Percentiles rank a stretch among this genome's conserved stretches.
phyloP scores from a whole-genome alignment of 2,888 invertebrate species.

The Apoderus coryli region DNA sequence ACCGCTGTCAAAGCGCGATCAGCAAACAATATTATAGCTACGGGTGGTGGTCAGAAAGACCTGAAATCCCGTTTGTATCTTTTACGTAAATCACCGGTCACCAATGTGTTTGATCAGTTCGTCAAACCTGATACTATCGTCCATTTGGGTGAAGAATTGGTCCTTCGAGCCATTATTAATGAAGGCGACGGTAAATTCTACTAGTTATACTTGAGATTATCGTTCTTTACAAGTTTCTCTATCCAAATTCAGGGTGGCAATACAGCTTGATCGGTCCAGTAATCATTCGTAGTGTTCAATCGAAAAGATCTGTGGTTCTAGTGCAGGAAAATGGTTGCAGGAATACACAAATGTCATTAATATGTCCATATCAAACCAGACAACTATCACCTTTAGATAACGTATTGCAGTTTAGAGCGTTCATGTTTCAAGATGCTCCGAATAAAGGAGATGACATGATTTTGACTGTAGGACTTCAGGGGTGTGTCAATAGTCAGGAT shows the following conservation, averaged over 20 bases:
- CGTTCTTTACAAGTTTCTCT: no score
- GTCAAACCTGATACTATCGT: slow-evolving; percentile 38
- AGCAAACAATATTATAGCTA: slow-evolving; percentile 31
- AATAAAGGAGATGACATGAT: slow-evolving; percentile 43
- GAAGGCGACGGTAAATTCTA: slow-evolving; percentile 37
- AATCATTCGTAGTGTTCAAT: slow-evolving; percentile 26
- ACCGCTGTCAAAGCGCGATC: slow-evolving; percentile 25
- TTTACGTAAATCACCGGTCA: slow-evolving; percentile 32
- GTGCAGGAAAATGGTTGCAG: slow-evolving; percentile 36
- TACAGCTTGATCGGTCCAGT: slow-evolving; percentile 41
- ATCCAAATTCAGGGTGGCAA: slow-evolving; percentile 33
- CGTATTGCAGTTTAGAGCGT: slow-evolving; percentile 33
- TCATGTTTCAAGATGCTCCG: slow-evolving; percentile 43
- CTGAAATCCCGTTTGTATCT: slow-evolving; percentile 39
- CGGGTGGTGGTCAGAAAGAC: slow-evolving; percentile 38
- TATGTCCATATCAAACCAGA: slow-evolving; percentile 34
- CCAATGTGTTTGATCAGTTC: slow-evolving; percentile 35
- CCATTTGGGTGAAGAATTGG: slow-evolving; percentile 41
- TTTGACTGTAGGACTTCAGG: slow-evolving; percentile 39
- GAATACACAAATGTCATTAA: slow-evolving; percentile 32
- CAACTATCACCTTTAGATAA: slow-evolving; percentile 31
- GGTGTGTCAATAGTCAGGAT: slow-evolving; percentile 39
- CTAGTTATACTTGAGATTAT: neutral
- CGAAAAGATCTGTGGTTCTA: slow-evolving; percentile 27
- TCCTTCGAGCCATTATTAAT: slow-evolving; percentile 37